Conservation (phyloP, 2,113 vertebrate species). For the Atherinomorus stipes region DNA sequence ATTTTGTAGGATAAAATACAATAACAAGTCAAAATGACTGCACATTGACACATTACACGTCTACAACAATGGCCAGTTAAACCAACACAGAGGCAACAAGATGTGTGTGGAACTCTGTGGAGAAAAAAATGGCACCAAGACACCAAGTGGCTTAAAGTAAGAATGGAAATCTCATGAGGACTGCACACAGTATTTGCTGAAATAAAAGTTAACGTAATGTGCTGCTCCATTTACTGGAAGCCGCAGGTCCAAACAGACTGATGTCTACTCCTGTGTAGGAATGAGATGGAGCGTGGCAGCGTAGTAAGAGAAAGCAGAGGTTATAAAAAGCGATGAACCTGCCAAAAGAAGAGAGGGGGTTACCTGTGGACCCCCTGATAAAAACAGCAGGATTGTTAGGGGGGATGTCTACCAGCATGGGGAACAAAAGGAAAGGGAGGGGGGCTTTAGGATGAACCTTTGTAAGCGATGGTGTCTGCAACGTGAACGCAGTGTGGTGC, state of each 20-base stretch:
- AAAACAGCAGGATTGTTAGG: conserved; percentile 47
- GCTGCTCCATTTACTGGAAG: conserved; percentile 63
- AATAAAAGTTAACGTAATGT: conserved; percentile 35
- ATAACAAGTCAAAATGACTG: conserved; percentile 67
- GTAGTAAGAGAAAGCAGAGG: conserved; percentile 71
- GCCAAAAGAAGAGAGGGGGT: conserved; percentile 61
- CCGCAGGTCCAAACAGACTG: conserved; percentile 60
- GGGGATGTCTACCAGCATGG: conserved; percentile 62
- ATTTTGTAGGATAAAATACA: conserved; percentile 62
- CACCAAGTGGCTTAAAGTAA: conserved; percentile 71
- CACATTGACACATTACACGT: conserved; percentile 72
- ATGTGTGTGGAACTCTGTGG: conserved; percentile 77
- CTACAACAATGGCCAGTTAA: conserved; percentile 72
- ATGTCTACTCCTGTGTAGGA: conserved; percentile 81
- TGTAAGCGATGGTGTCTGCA: conserved; percentile 75
- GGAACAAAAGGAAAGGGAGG: conserved; percentile 38
- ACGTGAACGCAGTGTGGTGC: conserved; percentile 76
- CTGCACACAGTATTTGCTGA: conserved; percentile 55
- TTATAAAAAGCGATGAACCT: conserved; percentile 67
- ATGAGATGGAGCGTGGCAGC: conserved; percentile 81
- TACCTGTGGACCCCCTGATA: conserved; percentile 65
- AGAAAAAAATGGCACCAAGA: conserved; percentile 71
- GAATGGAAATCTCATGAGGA: conserved; percentile 60
- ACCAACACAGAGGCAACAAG: conserved; percentile 82
- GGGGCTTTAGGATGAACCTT: conserved; percentile 71